Percentiles rank a stretch among this genome's conserved stretches.
phyloP scores from a whole-genome alignment of 2,888 invertebrate species.

The Hoplodrina blanda region DNA sequence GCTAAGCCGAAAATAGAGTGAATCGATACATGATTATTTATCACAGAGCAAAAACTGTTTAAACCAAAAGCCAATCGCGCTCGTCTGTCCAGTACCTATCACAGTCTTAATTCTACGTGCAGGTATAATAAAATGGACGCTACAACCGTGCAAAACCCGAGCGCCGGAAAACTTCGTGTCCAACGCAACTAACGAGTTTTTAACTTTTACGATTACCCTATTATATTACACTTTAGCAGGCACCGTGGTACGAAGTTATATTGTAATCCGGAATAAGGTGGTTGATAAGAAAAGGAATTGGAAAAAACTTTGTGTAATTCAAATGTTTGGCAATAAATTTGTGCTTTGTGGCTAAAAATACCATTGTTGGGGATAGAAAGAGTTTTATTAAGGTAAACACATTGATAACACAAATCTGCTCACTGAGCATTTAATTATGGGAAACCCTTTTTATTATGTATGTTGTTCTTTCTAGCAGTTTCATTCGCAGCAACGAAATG shows the following conservation, averaged over 20 bases:
- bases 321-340: slow-evolving; percentile 44
- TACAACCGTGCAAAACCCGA: slow-evolving; percentile 46
- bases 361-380: no score
- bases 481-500: not conserved
- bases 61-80: not conserved
- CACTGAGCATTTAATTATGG: no score
- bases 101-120: slow-evolving; percentile 11
- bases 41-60: not conserved
- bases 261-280: slow-evolving; percentile 52
- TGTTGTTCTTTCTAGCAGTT: no score
- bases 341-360: slow-evolving; percentile 14
- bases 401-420: not conserved
- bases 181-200: slow-evolving; percentile 75
- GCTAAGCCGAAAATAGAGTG: no score
- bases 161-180: slow-evolving; percentile 51
- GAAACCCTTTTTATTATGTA: no score
- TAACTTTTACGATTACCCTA: slow-evolving; percentile 77
- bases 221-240: slow-evolving; percentile 47
- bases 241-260: slow-evolving; percentile 43
- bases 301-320: slow-evolving; percentile 33
- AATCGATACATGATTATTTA: no score
- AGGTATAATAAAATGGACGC: slow-evolving; percentile 42
- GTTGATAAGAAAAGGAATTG: slow-evolving; percentile 48
- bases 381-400: not conserved
- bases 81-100: not conserved